These are phyloP conservation scores for Nomada flava DNA, from an alignment of 2,888 invertebrate genomes.

Conservation along the genomic window DNA sequence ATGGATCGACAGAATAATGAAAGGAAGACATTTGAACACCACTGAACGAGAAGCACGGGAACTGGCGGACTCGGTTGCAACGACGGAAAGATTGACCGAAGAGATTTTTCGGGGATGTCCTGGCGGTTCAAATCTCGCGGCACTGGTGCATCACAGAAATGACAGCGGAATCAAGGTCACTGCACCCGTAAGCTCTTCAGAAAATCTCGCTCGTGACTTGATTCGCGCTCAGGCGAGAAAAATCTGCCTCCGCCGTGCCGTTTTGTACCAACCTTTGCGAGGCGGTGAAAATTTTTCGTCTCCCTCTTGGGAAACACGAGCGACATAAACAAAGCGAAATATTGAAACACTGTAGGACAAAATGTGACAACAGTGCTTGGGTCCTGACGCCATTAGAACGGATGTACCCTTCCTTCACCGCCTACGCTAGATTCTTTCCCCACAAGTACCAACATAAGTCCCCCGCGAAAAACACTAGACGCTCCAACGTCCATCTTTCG, in stretches of 20 bases:
- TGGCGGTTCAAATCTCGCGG: slow-evolving; percentile 76
- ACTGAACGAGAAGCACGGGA: neutral
- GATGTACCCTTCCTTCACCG: slow-evolving; percentile 71
- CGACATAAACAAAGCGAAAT: slow-evolving; percentile 82
- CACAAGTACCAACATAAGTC: slow-evolving; percentile 1
- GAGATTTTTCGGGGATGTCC: neutral
- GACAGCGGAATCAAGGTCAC: slow-evolving; percentile 83
- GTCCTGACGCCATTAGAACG: slow-evolving; percentile 82
- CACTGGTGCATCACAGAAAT: slow-evolving; percentile 65
- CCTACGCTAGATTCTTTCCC: slow-evolving; percentile 4
- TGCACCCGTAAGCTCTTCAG: slow-evolving; percentile 72
- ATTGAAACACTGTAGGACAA: slow-evolving; percentile 84
- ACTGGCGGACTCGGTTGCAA: too few species aligned
- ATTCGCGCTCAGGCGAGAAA: slow-evolving; percentile 27
- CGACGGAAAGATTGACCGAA: neutral
- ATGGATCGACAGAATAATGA: neutral
- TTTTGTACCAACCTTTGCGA: slow-evolving; percentile 46
- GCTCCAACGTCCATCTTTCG: neutral
- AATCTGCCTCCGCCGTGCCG: slow-evolving; percentile 56
- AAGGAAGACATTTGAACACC: neutral
- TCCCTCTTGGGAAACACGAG: slow-evolving; percentile 59
- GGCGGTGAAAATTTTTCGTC: slow-evolving; percentile 38
- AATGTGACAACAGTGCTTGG: slow-evolving; percentile 84
- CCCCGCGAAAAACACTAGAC: slow-evolving; percentile 21
- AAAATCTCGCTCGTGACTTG: slow-evolving; percentile 66